Evolutionary conservation across 2,113 vertebrate species (phyloP), one percentile per base, ranked within the genome.

Genomic region (Pituophis catenifer): DNA sequence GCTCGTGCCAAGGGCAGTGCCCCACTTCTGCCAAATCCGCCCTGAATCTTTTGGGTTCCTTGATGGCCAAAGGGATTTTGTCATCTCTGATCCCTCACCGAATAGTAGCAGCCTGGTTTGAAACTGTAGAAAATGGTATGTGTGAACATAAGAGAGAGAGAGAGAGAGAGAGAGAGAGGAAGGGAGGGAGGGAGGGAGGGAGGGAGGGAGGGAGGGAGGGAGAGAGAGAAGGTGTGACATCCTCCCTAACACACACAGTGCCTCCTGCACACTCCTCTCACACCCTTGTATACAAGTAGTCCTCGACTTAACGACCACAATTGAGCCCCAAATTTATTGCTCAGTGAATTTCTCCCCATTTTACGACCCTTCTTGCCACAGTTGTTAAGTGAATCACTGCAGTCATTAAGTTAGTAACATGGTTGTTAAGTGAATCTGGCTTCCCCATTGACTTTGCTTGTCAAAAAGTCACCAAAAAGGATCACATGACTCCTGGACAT

Each of bases 41-140:
- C 0, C 98, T 98, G 91, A 96, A 96, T 92, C 98, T 99, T 97
- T 97, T 99, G 10, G 97, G 95, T 0, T 98, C 98, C 0, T 90
- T 97, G 52, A 95, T 96, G 3, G 92, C 93, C 1, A 97, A 96
- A 52, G 97, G 94, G 58, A 95, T 91, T 3, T 7, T 94, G 33
- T 95, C 96, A 5, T 94, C 96, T 92, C 86, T 96, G 21, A 91
- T 97, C 59, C 95, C 98, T 9, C 95, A 98, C 90, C 95, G 95
- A 0, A 93, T 99, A 44, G 97, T 97, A 88, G 98, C 98, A 8
- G 97, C 98, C 75, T 96, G 94, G 91, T 89, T 95, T 11, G 92
- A 93, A 44, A 7, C 55, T 7, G 48, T 52, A 0, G 23, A 53
- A 44, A 53, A 59, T 0, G 57, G 92, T 93, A 90, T 86, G 57